Conservation (phyloP, 2,113 vertebrate genomes). For the Corythoichthys intestinalis region DNA sequence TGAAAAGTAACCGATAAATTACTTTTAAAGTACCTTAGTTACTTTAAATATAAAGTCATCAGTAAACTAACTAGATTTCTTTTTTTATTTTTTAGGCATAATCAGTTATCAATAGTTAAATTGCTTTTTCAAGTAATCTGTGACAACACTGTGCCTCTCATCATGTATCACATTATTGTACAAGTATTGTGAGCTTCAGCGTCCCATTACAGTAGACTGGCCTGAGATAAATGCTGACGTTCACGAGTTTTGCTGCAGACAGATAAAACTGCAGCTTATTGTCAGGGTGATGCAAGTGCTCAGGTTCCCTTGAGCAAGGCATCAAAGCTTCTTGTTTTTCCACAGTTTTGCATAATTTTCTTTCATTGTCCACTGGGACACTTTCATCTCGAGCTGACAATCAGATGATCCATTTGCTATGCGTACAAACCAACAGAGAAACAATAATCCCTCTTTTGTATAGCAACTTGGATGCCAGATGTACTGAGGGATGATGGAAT, state of each 20-base stretch:
- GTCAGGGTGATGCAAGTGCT: not conserved
- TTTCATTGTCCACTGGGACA: not conserved
- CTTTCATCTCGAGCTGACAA: not conserved
- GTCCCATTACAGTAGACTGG: constrained; percentile 11
- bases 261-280: not conserved
- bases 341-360: not conserved
- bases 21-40: too few species aligned
- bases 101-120: too few species aligned
- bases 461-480: constrained; percentile 7
- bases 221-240: not conserved
- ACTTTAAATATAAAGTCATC: too few species aligned
- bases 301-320: not conserved
- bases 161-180: constrained; percentile 7
- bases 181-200: constrained; percentile 17
- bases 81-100: too few species aligned
- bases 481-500: constrained; percentile 32
- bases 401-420: constrained; percentile 3
- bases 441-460: not conserved
- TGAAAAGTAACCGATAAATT: too few species aligned
- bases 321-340: not conserved
- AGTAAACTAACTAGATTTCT: too few species aligned
- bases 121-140: too few species aligned
- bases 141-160: constrained; percentile 7
- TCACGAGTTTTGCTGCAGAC: not conserved
- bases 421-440: not conserved